Conservation (phyloP, 2,888 invertebrate genomes). For the Chrysopilus asiliformis region DNA sequence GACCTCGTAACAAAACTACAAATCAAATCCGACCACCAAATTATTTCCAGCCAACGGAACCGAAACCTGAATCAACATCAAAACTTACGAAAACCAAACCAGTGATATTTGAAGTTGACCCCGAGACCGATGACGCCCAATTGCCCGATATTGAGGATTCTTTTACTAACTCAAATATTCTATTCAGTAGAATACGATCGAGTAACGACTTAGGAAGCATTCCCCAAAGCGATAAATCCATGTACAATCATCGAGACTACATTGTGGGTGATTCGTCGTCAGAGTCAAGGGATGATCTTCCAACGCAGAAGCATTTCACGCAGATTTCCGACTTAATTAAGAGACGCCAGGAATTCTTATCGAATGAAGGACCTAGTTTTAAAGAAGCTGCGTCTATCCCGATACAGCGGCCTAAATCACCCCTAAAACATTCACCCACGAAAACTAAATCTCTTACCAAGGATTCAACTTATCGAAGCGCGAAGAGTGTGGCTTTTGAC, state of each 20-base stretch:
- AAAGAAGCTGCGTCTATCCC: too few species aligned
- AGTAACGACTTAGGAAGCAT: neutral
- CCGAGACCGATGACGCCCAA: constrained; percentile 17
- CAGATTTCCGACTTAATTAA: constrained; percentile 25
- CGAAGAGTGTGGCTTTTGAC: too few species aligned
- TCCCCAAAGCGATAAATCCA: too few species aligned
- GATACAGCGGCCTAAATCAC: too few species aligned
- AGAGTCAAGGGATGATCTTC: neutral
- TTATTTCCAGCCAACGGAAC: too few species aligned
- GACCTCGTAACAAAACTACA: neutral
- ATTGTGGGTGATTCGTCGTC: constrained; percentile 1
- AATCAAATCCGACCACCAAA: neutral
- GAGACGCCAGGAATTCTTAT: too few species aligned
- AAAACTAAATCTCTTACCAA: too few species aligned
- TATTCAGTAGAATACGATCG: constrained; percentile 13
- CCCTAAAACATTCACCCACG: too few species aligned
- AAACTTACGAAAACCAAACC: constrained; percentile 7
- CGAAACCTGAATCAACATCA: neutral
- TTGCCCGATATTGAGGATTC: constrained; percentile 16
- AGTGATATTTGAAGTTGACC: constrained; percentile 20
- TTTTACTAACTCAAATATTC: constrained; percentile 16
- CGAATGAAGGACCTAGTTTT: too few species aligned
- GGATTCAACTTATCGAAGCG: too few species aligned
- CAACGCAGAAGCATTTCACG: constrained; percentile 21
- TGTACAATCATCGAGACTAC: constrained; percentile 6